These are phyloP conservation scores for Andricus quercusramuli DNA, from an alignment of 2,888 invertebrate genomes.

Conservation along the genomic window DNA sequence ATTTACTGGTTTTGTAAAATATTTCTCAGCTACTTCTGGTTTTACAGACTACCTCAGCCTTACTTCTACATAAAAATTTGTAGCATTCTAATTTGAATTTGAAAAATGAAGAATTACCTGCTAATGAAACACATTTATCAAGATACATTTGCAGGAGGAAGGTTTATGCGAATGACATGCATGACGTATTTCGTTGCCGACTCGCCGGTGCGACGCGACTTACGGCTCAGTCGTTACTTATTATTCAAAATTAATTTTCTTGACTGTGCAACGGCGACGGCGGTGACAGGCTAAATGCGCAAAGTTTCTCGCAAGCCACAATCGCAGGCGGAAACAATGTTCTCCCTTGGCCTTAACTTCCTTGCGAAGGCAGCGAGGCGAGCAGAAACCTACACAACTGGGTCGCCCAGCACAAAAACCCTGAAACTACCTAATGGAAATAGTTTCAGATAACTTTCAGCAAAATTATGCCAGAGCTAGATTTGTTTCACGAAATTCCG, in stretches of 20 bases:
- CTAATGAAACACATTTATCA: not conserved
- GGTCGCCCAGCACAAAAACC: slow-evolving; percentile 60
- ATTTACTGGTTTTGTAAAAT: not conserved
- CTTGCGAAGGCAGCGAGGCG: slow-evolving; percentile 40
- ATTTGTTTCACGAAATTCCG: not conserved
- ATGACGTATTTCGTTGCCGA: slow-evolving; percentile 22
- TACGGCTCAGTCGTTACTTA: slow-evolving; percentile 52
- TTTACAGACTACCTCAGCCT: not conserved
- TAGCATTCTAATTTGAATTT: no score
- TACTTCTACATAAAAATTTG: no score
- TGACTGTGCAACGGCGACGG: slow-evolving; percentile 52
- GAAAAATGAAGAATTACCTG: not conserved
- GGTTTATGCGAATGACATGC: slow-evolving; percentile 40
- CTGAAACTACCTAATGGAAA: slow-evolving; percentile 71
- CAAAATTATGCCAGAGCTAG: not conserved
- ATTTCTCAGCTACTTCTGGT: not conserved
- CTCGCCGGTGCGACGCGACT: slow-evolving; percentile 41
- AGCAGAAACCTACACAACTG: slow-evolving; percentile 47
- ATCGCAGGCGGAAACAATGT: slow-evolving; percentile 68
- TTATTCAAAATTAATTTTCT: slow-evolving; percentile 61
- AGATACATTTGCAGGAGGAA: not conserved
- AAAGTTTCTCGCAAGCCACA: slow-evolving; percentile 68
- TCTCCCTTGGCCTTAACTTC: slow-evolving; percentile 44
- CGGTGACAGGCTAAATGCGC: slow-evolving; percentile 67
- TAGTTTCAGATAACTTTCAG: slow-evolving; percentile 65